Conservation (phyloP, 1,140 invertebrate species). For the Idris sp. region DNA sequence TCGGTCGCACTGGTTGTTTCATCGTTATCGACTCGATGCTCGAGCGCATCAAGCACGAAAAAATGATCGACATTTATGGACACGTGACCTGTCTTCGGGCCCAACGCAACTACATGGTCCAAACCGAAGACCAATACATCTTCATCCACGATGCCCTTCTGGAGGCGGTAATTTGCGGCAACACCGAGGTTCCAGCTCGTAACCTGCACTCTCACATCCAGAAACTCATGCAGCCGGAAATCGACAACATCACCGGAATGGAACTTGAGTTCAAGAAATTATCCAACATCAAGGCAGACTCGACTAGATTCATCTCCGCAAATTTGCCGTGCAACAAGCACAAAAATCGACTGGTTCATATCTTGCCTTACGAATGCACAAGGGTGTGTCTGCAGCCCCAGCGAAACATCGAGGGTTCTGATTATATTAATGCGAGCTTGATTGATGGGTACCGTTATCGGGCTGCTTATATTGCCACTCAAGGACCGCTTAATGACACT, state of each 20-base stretch:
- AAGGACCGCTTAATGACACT: constrained; percentile 96
- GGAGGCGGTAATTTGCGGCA: constrained; percentile 96
- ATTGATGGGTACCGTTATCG: constrained; percentile 96
- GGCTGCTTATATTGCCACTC: constrained; percentile 98
- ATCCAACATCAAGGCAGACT: constrained; percentile 95
- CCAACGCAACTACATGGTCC: constrained; percentile 98
- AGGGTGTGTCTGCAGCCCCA: constrained; percentile 95
- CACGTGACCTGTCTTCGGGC: constrained; percentile 98
- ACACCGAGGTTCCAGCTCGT: constrained; percentile 94
- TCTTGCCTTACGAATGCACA: constrained; percentile 97
- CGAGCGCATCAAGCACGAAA: constrained; percentile 97
- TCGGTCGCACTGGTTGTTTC: no score
- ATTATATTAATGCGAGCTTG: constrained; percentile 99
- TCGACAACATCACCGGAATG: constrained; percentile 96
- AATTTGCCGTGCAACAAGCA: constrained; percentile 98
- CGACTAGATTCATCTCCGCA: constrained; percentile 95
- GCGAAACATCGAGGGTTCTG: constrained; percentile 94
- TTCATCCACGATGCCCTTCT: constrained; percentile 98
- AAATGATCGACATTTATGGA: constrained; percentile 98
- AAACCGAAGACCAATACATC: constrained; percentile 99
- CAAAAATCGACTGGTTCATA: constrained; percentile 98
- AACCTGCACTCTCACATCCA: constrained; percentile 97
- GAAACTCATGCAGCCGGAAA: constrained; percentile 88
- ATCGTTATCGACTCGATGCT: no score
- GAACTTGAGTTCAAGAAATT: constrained; percentile 99